Conservation (phyloP, 2,113 vertebrate genomes). For the Formicarius rufipectus region DNA sequence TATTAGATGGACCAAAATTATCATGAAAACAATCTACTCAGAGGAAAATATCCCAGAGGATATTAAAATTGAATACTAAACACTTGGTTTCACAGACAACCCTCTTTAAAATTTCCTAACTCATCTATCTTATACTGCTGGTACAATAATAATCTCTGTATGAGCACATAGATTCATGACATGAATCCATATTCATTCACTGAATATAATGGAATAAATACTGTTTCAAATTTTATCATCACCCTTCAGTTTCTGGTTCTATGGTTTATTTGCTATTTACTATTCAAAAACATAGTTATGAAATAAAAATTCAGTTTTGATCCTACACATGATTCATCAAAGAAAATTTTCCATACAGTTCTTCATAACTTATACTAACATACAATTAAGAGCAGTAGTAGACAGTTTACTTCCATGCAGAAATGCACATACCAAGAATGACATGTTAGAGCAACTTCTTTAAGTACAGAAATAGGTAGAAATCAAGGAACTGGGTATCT, state of each 20-base stretch:
- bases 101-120: neutral
- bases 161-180: neutral
- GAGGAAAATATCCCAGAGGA: neutral
- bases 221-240: neutral
- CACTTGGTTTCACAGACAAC: neutral
- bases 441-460: neutral
- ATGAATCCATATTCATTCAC: neutral
- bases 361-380: neutral
- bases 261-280: neutral
- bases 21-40: neutral
- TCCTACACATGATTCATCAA: neutral
- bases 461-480: neutral
- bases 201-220: neutral
- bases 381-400: neutral
- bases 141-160: neutral
- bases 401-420: neutral
- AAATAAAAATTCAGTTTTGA: neutral
- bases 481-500: neutral
- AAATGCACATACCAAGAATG: neutral
- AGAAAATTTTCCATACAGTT: neutral
- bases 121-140: neutral
- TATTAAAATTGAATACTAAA: neutral
- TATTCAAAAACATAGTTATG: neutral
- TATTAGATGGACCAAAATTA: neutral
- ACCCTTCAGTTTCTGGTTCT: neutral